Evolutionary conservation across 2,797 vertebrate species (phyloP).

Genomic region (Falco rusticolus): DNA sequence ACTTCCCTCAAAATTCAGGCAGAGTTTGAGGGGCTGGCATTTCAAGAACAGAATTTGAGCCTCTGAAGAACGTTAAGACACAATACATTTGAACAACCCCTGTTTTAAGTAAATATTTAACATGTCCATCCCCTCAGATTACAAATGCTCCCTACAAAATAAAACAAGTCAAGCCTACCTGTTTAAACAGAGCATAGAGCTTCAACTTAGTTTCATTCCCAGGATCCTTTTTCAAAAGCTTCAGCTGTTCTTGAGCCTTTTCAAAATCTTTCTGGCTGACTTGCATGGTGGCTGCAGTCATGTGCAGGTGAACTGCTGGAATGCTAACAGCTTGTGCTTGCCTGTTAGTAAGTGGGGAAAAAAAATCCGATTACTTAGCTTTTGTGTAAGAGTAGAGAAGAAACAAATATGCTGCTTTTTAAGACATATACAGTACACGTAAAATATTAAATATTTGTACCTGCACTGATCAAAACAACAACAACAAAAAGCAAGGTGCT

Average conservation of each 20-base stretch:
- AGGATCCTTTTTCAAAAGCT: conserved; percentile 86
- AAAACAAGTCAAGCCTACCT: conserved; percentile 76
- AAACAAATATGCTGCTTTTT: background rate
- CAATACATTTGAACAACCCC: background rate
- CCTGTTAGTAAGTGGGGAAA: background rate
- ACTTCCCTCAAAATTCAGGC: background rate
- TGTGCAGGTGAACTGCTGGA: conserved; percentile 74
- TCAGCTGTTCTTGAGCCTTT: conserved; percentile 81
- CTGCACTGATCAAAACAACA: background rate
- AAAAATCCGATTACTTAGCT: background rate
- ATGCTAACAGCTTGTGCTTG: background rate
- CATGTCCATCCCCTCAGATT: background rate
- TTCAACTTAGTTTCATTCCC: conserved; percentile 89
- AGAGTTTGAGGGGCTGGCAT: background rate
- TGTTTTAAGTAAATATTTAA: background rate
- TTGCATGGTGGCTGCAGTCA: conserved; percentile 72
- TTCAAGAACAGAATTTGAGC: background rate
- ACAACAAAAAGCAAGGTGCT: background rate
- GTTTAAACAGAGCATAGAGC: conserved; percentile 93
- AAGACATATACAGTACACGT: background rate
- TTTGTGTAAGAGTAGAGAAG: background rate
- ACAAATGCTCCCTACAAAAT: background rate
- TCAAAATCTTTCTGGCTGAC: conserved; percentile 86
- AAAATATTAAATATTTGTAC: background rate
- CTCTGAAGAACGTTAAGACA: background rate